These are phyloP conservation scores for Hipparchia sbordonii DNA, from an alignment of 2,888 invertebrate genomes.

Conservation along the genomic window DNA sequence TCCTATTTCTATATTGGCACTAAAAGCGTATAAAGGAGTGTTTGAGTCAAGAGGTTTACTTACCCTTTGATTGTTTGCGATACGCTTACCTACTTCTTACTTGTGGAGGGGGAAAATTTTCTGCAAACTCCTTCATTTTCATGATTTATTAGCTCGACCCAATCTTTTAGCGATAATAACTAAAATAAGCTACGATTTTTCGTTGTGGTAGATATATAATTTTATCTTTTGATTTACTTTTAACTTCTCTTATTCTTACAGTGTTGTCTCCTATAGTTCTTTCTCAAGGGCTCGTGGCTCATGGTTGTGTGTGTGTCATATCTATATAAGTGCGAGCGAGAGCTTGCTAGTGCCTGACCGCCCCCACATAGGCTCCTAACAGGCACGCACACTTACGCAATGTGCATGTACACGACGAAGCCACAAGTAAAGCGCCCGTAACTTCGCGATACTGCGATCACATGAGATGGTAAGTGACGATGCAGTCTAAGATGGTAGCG, in stretches of 20 bases:
- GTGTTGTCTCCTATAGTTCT: not conserved
- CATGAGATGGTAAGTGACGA: too few species aligned
- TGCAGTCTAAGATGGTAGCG: too few species aligned
- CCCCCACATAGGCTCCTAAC: too few species aligned
- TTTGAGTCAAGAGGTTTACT: constrained; percentile 64
- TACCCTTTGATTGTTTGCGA: constrained; percentile 69
- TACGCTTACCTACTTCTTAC: constrained; percentile 51
- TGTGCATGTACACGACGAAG: too few species aligned
- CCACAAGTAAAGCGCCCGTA: too few species aligned
- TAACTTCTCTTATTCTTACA: not conserved
- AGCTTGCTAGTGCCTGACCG: too few species aligned
- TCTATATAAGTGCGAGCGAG: too few species aligned
- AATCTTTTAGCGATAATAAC: constrained; percentile 16
- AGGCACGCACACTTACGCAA: too few species aligned
- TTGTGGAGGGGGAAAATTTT: constrained; percentile 43
- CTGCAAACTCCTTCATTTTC: constrained; percentile 22
- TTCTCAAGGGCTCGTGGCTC: too few species aligned
- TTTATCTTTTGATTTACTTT: not conserved
- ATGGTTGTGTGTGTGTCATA: too few species aligned
- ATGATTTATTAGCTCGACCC: constrained; percentile 15
- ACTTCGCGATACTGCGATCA: too few species aligned
- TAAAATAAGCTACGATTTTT: not conserved
- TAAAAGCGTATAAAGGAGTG: constrained; percentile 63
- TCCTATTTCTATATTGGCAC: constrained; percentile 58
- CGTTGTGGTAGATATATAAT: not conserved